Evolutionary conservation across 2,888 invertebrate species (phyloP).

Genomic region (Chymomyza fuscimana): DNA sequence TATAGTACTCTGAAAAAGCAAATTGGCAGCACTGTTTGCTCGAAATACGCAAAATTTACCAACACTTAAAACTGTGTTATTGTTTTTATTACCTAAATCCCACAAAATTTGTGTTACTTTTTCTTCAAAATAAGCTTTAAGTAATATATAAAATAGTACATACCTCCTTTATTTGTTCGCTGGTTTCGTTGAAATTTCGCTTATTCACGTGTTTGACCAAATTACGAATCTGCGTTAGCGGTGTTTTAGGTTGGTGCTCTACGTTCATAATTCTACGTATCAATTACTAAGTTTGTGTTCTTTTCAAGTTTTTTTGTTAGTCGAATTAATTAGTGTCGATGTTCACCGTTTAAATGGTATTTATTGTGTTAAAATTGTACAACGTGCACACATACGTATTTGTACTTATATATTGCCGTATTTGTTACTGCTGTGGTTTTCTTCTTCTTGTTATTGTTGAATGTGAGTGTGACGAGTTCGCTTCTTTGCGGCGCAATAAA

Average conservation of each 20-base stretch:
- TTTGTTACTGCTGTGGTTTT: constrained; percentile 7
- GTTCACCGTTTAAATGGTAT: constrained; percentile 26
- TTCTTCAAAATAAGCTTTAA: not conserved
- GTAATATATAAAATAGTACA: constrained; percentile 75
- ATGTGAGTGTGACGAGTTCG: not conserved
- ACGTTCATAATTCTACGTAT: constrained; percentile 96
- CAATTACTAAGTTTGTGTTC: constrained; percentile 46
- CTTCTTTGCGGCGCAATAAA: constrained; percentile 54
- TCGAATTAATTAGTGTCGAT: not conserved
- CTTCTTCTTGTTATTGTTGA: constrained; percentile 34
- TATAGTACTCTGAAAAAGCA: constrained; percentile 33
- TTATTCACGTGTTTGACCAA: constrained; percentile 97
- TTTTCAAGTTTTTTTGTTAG: constrained; percentile 40
- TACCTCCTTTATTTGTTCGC: constrained; percentile 94
- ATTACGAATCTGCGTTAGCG: constrained; percentile 99
- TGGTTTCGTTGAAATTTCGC: constrained; percentile 95
- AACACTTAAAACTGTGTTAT: constrained; percentile 48
- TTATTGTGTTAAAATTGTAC: constrained; percentile 30
- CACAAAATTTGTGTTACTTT: not conserved
- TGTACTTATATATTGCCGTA: not conserved
- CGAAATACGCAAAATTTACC: constrained; percentile 56
- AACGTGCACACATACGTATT: not conserved
- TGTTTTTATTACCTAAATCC: constrained; percentile 13
- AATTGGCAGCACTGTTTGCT: constrained; percentile 56
- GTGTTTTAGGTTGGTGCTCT: constrained; percentile 98